Percentiles rank a stretch among this genome's conserved stretches.
Evolutionary conservation across 2,888 invertebrate genomes (phyloP).

Genomic region (Agrotis clavis): DNA sequence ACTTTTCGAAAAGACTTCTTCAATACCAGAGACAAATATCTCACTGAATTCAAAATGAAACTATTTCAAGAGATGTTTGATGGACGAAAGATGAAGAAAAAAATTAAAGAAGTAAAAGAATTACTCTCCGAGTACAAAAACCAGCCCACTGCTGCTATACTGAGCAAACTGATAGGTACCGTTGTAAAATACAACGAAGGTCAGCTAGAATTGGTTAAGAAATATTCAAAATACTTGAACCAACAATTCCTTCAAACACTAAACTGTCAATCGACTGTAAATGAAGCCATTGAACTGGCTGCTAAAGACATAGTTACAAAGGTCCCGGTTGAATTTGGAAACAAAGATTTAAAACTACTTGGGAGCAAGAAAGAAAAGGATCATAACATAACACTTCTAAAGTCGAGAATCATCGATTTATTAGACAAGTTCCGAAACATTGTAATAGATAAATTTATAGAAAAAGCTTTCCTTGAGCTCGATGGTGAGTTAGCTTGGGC

Average conservation of each 20-base stretch:
- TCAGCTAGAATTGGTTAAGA: constrained; percentile 25
- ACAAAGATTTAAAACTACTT: constrained; percentile 47
- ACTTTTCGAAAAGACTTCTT: constrained; percentile 49
- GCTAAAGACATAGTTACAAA: constrained; percentile 41
- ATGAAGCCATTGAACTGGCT: constrained; percentile 32
- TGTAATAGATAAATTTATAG: constrained; percentile 31
- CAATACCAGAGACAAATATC: constrained; percentile 15
- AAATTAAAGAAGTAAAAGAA: neutral
- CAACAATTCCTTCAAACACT: constrained; percentile 12
- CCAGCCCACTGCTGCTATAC: neutral
- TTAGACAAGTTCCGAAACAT: constrained; percentile 10
- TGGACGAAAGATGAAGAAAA: neutral
- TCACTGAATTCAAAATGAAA: constrained; percentile 29
- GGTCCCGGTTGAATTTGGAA: constrained; percentile 53
- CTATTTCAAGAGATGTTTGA: constrained; percentile 20
- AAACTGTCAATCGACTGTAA: constrained; percentile 21
- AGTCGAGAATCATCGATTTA: neutral
- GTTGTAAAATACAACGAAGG: constrained; percentile 28
- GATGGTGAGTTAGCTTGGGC: constrained; percentile 1
- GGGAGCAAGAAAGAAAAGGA: constrained; percentile 31
- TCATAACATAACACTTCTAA: neutral
- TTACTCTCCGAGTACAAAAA: neutral
- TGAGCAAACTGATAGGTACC: constrained; percentile 44
- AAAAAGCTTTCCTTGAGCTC: neutral
- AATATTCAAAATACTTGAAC: constrained; percentile 1